A percentile compares a stretch with the other conserved stretches of the same genome.
These are phyloP conservation scores for Dissostichus mawsoni DNA, from an alignment of 2,113 vertebrate species.

Conservation along the genomic window DNA sequence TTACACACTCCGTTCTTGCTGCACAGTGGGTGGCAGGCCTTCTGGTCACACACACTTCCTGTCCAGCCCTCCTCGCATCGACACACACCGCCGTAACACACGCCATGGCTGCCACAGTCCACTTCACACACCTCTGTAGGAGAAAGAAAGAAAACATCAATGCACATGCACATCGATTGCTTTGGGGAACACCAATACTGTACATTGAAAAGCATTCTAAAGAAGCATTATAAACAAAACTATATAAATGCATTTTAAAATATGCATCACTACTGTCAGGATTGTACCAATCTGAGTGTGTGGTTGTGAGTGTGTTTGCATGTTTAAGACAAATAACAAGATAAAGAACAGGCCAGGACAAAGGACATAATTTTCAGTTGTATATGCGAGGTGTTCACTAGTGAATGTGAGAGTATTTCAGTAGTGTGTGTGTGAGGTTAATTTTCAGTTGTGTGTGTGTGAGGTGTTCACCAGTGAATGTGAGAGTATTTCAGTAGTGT, in stretches of 20 bases:
- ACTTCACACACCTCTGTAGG: conserved; percentile 90
- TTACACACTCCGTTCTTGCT: conserved; percentile 95
- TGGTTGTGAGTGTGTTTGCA: background rate
- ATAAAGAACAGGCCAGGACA: conserved; percentile 3
- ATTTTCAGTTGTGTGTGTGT: too few relatives aligned
- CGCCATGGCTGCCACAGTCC: conserved; percentile 91
- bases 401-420: too few relatives aligned
- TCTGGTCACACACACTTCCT: conserved; percentile 90
- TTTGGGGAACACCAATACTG: background rate
- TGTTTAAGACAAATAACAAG: conserved; percentile 10
- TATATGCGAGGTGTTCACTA: too few relatives aligned
- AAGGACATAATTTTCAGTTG: background rate
- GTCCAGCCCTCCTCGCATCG: conserved; percentile 98
- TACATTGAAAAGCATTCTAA: background rate
- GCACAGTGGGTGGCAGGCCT: conserved; percentile 95
- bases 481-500: too few relatives aligned
- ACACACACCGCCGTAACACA: conserved; percentile 92
- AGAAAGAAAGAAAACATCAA: conserved; percentile 11
- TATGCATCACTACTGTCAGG: background rate
- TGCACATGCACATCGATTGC: background rate
- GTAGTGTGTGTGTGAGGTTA: too few relatives aligned
- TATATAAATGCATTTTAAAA: background rate
- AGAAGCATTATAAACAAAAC: too few relatives aligned
- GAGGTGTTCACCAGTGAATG: too few relatives aligned
- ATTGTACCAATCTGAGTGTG: background rate